phyloP scores from a whole-genome alignment of 1,140 invertebrate species.

The Ostrea edulis region DNA sequence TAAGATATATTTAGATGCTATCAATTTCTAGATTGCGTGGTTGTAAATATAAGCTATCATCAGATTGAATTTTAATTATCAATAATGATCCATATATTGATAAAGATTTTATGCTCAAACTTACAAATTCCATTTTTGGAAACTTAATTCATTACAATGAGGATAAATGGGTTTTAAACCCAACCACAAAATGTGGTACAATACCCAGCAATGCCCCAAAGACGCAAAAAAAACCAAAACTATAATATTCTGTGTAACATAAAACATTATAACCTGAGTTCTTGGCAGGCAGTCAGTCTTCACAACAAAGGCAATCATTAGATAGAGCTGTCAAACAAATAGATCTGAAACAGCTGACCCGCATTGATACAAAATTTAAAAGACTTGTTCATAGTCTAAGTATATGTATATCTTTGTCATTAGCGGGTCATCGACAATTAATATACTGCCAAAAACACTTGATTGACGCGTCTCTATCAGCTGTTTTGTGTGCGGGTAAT shows the following conservation, averaged over 20 bases:
- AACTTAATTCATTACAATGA: constrained; percentile 10
- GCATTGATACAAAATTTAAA: background rate
- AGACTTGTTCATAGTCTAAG: background rate
- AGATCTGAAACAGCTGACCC: background rate
- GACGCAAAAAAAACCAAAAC: too few relatives aligned
- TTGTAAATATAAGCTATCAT: background rate
- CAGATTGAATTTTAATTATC: background rate
- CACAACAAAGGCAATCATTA: background rate
- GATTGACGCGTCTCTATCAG: background rate
- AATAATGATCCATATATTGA: background rate
- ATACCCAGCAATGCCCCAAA: background rate
- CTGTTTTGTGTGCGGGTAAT: background rate
- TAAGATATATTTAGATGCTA: background rate
- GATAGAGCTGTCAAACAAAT: background rate
- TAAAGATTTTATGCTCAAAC: background rate
- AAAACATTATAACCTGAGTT: background rate
- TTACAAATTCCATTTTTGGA: constrained; percentile 12
- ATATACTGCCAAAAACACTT: constrained; percentile 16
- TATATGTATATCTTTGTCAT: constrained; percentile 13
- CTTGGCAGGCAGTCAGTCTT: background rate
- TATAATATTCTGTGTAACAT: too few relatives aligned
- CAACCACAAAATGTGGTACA: background rate
- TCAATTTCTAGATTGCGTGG: background rate
- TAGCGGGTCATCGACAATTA: background rate
- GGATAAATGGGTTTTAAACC: background rate